These are phyloP conservation scores for Crematogaster levior DNA, from an alignment of 2,888 invertebrate genomes.

Conservation along the genomic window DNA sequence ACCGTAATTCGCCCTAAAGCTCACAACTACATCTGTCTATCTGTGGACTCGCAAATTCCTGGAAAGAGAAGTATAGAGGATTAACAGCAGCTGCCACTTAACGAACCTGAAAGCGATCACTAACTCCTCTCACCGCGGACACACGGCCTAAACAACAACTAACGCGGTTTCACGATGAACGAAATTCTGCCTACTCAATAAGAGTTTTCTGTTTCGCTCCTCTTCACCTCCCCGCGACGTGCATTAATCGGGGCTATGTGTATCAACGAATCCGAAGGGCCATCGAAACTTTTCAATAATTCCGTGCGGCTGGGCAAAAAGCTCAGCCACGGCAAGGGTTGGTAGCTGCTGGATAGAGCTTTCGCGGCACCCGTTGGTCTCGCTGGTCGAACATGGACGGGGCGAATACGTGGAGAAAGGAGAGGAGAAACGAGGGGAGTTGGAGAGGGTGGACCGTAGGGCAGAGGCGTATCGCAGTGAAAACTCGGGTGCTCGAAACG, in stretches of 20 bases:
- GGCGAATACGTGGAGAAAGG: conserved; percentile 1
- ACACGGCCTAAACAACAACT: conserved; percentile 32
- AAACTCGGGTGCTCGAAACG: conserved; percentile 70
- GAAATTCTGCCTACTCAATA: conserved; percentile 9
- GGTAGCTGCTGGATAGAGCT: conserved; percentile 5
- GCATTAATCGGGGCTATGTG: conserved; percentile 65
- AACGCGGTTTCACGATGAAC: conserved; percentile 25
- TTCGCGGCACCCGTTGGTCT: conserved; percentile 25
- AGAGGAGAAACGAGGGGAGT: neutral
- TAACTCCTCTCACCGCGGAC: conserved; percentile 38
- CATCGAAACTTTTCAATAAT: conserved; percentile 75
- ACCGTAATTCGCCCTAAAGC: conserved; percentile 27
- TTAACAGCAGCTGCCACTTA: conserved; percentile 56
- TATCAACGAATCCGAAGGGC: conserved; percentile 56
- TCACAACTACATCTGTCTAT: conserved; percentile 22
- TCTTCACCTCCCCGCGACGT: neutral
- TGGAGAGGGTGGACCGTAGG: conserved; percentile 2
- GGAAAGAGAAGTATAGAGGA: conserved; percentile 22
- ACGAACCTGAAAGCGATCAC: conserved; percentile 35
- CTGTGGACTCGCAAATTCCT: neutral
- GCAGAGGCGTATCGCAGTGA: conserved; percentile 59
- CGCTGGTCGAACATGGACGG: conserved; percentile 9
- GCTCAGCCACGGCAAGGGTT: conserved; percentile 21
- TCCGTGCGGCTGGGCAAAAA: conserved; percentile 49
- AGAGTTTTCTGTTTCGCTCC: conserved; percentile 21